Evolutionary conservation across 1,140 invertebrate genomes (phyloP).

Genomic region (Pseudomyrmex pallidus): DNA sequence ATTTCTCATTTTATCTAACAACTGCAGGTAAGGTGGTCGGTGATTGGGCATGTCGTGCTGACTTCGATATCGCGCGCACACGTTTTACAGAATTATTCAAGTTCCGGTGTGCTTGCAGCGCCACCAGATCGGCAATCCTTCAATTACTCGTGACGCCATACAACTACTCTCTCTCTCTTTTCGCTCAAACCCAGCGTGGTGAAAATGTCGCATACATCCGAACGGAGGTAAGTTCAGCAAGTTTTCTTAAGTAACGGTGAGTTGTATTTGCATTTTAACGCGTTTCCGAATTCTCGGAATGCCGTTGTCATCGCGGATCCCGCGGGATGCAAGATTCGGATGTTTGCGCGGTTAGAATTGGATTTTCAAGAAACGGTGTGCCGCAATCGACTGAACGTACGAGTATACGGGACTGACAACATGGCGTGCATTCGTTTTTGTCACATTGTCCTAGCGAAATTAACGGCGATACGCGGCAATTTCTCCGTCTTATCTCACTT

Average conservation of each 20-base stretch:
- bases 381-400: constrained; percentile 74
- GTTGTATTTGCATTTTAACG: constrained; percentile 15
- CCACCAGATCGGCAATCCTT: constrained; percentile 53
- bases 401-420: constrained; percentile 88
- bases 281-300: neutral
- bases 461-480: constrained; percentile 3
- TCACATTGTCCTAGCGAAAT: constrained; percentile 72
- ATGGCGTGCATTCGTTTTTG: constrained; percentile 87
- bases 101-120: constrained; percentile 59
- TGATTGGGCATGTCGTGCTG: too few species aligned
- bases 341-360: constrained; percentile 3
- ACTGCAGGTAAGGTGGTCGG: too few species aligned
- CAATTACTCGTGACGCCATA: constrained; percentile 80
- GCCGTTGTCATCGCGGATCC: neutral
- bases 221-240: constrained; percentile 89
- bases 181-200: constrained; percentile 89
- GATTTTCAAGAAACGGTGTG: constrained; percentile 51
- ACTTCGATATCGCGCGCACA: too few species aligned
- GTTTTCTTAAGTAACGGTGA: constrained; percentile 66
- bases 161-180: constrained; percentile 86
- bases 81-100: constrained; percentile 20
- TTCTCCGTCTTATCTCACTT: neutral
- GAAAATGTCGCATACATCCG: constrained; percentile 91
- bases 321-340: neutral
- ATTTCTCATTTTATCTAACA: neutral